Evolutionary conservation across 2,797 vertebrate species (phyloP).

Genomic region (Anabas testudineus): DNA sequence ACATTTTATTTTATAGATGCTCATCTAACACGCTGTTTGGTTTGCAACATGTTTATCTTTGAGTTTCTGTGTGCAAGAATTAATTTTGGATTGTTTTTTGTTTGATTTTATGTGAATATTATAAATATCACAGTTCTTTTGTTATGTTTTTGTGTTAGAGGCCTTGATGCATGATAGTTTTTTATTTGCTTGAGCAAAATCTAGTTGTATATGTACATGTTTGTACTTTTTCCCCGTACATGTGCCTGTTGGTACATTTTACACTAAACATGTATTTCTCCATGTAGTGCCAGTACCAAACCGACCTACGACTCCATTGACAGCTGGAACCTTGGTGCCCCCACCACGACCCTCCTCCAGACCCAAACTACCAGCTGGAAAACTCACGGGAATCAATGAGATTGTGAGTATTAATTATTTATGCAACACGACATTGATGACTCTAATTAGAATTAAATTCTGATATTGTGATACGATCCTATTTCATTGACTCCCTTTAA

Average conservation of each 20-base stretch:
- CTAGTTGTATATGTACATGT: neutral
- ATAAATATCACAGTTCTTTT: slow-evolving; percentile 24
- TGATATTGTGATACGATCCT: neutral
- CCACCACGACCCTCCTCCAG: slow-evolving; percentile 95
- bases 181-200: slow-evolving; percentile 16
- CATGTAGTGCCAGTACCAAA: slow-evolving; percentile 75
- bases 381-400: slow-evolving; percentile 96
- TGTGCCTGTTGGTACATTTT: neutral
- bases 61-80: slow-evolving; percentile 27
- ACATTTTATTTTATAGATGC: slow-evolving; percentile 10
- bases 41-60: slow-evolving; percentile 40
- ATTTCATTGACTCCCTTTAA: slow-evolving; percentile 11
- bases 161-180: slow-evolving; percentile 53
- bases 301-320: slow-evolving; percentile 91
- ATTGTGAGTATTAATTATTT: slow-evolving; percentile 85
- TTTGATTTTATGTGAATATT: slow-evolving; percentile 18
- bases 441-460: neutral
- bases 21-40: slow-evolving; percentile 39
- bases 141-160: neutral
- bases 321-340: slow-evolving; percentile 91
- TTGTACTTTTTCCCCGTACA: neutral
- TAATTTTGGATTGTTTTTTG: slow-evolving; percentile 42
- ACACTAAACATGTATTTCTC: slow-evolving; percentile 14
- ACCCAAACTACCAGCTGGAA: slow-evolving; percentile 92
- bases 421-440: neutral